A percentile compares a stretch with the other conserved stretches of the same genome.
Conservation (phyloP, 2,797 vertebrate species). For the Glossophaga mutica region DNA sequence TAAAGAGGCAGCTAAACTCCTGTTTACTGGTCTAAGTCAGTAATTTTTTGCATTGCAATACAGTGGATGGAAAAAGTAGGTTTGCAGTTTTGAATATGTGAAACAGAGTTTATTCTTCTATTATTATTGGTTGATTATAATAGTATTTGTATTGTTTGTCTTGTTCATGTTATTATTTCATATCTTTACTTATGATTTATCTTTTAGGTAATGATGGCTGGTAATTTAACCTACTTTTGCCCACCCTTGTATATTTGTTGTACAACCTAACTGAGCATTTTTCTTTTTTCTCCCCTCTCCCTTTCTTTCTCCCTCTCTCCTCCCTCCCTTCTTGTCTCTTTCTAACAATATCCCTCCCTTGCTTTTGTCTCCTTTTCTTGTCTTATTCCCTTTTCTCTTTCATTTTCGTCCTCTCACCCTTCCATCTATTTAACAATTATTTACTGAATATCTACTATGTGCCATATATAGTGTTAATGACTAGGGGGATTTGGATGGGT, state of each 20-base stretch:
- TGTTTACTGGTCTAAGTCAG: background rate
- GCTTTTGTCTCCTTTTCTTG: background rate
- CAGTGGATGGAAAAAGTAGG: background rate
- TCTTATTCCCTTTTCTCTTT: background rate
- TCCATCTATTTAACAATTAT: background rate
- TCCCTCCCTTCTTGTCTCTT: background rate
- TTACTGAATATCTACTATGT: background rate
- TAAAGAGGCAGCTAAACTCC: background rate
- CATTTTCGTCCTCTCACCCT: background rate
- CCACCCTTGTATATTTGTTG: background rate
- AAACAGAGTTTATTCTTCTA: background rate
- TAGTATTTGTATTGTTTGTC: background rate
- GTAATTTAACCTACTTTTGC: background rate
- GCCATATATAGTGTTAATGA: background rate
- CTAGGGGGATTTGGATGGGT: background rate
- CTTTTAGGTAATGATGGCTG: background rate
- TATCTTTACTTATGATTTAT: background rate
- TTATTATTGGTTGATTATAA: background rate
- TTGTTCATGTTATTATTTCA: background rate
- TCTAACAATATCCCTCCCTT: background rate
- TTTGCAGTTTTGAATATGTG: background rate
- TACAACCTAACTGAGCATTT: background rate
- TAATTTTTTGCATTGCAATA: background rate
- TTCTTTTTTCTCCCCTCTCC: background rate
- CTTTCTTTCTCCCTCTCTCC: background rate